phyloP scores from a whole-genome alignment of 2,888 invertebrate species.

The Athalia cordata region DNA sequence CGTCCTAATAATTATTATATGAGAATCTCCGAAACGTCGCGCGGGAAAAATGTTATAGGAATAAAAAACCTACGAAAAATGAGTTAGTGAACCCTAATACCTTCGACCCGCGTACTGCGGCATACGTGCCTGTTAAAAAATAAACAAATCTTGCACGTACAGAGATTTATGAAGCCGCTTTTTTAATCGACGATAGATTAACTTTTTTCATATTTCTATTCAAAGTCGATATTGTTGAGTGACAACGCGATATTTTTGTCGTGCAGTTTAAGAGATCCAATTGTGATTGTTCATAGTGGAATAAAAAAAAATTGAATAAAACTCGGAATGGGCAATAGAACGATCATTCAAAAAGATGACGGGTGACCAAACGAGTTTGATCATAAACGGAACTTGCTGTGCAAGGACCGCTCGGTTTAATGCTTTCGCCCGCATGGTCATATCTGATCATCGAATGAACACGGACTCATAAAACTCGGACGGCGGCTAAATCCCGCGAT shows the following conservation, averaged over 20 bases:
- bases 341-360: not conserved
- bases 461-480: conserved; percentile 42
- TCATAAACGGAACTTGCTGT: conserved; percentile 28
- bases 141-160: not conserved
- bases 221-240: not conserved
- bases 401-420: conserved; percentile 21
- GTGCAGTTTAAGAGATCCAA: not conserved
- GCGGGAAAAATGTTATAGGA: not conserved
- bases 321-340: not conserved
- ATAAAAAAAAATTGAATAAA: not conserved
- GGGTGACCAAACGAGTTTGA: conserved; percentile 4
- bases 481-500: conserved; percentile 21
- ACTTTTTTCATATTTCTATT: conserved; percentile 12
- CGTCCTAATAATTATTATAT: conserved; percentile 45
- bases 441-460: conserved; percentile 44
- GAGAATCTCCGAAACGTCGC: conserved; percentile 22
- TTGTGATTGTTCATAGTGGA: not conserved
- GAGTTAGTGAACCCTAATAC: conserved; percentile 37
- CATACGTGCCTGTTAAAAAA: not conserved
- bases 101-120: not conserved
- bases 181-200: not conserved
- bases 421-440: conserved; percentile 16
- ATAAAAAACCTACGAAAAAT: conserved; percentile 8
- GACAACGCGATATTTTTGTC: not conserved
- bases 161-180: conserved; percentile 15